phyloP scores from a whole-genome alignment of 1,140 invertebrate species.

The Wiebesia pumilae region DNA sequence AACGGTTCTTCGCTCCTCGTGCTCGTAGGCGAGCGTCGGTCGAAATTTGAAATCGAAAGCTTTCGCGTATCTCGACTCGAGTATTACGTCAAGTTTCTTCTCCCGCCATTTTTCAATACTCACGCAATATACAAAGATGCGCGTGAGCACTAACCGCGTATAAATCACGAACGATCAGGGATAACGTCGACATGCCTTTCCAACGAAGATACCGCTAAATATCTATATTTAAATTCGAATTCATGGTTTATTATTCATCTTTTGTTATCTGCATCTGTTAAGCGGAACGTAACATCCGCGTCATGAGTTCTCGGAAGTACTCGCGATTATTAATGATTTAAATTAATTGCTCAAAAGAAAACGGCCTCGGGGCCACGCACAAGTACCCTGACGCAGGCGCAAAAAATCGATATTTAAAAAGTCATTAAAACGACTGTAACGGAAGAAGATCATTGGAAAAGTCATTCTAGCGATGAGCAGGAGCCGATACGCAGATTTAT shows the following conservation, averaged over 20 bases:
- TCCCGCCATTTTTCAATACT: neutral
- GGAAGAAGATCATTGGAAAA: constrained; percentile 18
- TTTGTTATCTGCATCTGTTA: neutral
- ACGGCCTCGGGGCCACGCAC: neutral
- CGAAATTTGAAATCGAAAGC: neutral
- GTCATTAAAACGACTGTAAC: constrained; percentile 19
- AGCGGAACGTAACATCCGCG: neutral
- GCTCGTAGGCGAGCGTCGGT: neutral
- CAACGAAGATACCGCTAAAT: neutral
- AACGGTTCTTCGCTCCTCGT: neutral
- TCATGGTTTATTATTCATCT: constrained; percentile 3
- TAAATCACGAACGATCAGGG: no score
- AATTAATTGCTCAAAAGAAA: constrained; percentile 13
- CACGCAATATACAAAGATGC: neutral
- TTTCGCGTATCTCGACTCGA: no score
- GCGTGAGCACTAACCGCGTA: no score
- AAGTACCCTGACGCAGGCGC: neutral
- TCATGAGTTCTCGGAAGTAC: neutral
- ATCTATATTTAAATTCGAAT: neutral
- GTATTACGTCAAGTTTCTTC: no score
- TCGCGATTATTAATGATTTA: neutral
- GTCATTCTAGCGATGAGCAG: constrained; percentile 1
- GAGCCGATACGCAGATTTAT: constrained; percentile 13
- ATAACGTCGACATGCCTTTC: no score
- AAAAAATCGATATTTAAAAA: constrained; percentile 23